Evolutionary conservation across 2,888 invertebrate genomes (phyloP).

Genomic region (Xylocampa areola): DNA sequence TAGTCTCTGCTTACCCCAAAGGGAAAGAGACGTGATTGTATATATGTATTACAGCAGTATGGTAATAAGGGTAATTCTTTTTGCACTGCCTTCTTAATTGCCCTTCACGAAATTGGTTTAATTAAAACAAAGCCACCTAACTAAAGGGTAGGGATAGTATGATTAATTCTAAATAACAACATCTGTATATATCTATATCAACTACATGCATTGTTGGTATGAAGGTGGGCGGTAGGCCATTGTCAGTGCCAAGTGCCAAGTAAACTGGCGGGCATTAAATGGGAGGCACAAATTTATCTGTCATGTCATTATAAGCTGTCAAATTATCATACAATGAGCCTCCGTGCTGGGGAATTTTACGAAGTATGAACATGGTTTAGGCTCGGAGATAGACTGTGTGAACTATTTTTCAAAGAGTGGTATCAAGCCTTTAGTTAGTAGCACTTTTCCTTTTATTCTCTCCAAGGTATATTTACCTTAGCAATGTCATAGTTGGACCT

Average conservation of each 20-base stretch:
- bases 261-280: slow-evolving; percentile 76
- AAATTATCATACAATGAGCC: slow-evolving; percentile 83
- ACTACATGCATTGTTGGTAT: slow-evolving; percentile 28
- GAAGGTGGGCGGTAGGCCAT: slow-evolving; percentile 70
- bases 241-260: slow-evolving; percentile 70
- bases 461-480: too few relatives aligned
- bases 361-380: slow-evolving; percentile 21
- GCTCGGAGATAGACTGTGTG: slow-evolving; percentile 26
- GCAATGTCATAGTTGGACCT: too few relatives aligned
- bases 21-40: too few relatives aligned
- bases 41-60: too few relatives aligned
- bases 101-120: too few relatives aligned
- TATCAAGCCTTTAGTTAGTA: too few relatives aligned
- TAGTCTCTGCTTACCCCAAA: too few relatives aligned
- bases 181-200: slow-evolving; percentile 57
- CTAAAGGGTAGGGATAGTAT: too few relatives aligned
- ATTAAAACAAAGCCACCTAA: slow-evolving; percentile 9
- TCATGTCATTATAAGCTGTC: slow-evolving; percentile 70
- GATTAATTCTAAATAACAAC: slow-evolving; percentile 54
- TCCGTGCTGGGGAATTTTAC: slow-evolving; percentile 56
- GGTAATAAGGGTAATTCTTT: too few relatives aligned
- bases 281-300: slow-evolving; percentile 73
- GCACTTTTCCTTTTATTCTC: too few relatives aligned
- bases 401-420: too few relatives aligned
- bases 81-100: too few relatives aligned